Evolutionary conservation across 2,113 vertebrate genomes (phyloP), one percentile per base, ranked within the genome.

Genomic region (Nothoprocta pentlandii): DNA sequence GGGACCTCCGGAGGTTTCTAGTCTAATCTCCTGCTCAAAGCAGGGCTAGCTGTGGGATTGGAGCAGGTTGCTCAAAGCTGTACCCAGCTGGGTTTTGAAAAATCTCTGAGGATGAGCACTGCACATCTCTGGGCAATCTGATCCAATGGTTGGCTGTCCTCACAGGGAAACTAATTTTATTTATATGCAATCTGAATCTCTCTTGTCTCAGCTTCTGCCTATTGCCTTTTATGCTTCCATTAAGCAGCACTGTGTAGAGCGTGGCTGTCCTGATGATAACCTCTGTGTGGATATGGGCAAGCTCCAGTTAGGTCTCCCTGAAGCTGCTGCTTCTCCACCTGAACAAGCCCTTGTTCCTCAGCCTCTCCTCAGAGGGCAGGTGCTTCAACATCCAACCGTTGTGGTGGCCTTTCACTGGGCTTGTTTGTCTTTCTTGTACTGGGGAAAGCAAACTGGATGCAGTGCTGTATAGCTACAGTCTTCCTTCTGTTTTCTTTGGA

Each of bases 401-500:
- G 15, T 10, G 16, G 1, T 80, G 54, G 17, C 63, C 63, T 20
- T 90, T 39, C 44, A 73, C 76, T 85, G 59, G 82, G 63, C 70
- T 44, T 0, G 0, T 10, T 78, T 11, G 1, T 59, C 56, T 36
- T 61, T 90, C 39, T 36, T 5, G 2, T 34, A 28, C 80, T 56
- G 74, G 53, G 69, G 62, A 34, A 16, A 6, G 20, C 39, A 61
- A 62, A 44, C 61, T 79, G 79, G 58, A 36, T 1, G 1, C 30
- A 19, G 17, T 36, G 7, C 14, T 23, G n/a, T 11, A 39, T 39
- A 66, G 71, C 28, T 30, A 49, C 23, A 54, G 49, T 74, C 54
- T 82, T 69, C 69, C 44, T 92, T 69, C 34, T 85, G 16, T 69
- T 94, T 94, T 36, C 44, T 84, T 81, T 54, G 62, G 84, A 23